Evolutionary conservation across 2,888 invertebrate species (phyloP), one percentile per base, ranked within the genome.

Genomic region (Hyposoter dolosus): DNA sequence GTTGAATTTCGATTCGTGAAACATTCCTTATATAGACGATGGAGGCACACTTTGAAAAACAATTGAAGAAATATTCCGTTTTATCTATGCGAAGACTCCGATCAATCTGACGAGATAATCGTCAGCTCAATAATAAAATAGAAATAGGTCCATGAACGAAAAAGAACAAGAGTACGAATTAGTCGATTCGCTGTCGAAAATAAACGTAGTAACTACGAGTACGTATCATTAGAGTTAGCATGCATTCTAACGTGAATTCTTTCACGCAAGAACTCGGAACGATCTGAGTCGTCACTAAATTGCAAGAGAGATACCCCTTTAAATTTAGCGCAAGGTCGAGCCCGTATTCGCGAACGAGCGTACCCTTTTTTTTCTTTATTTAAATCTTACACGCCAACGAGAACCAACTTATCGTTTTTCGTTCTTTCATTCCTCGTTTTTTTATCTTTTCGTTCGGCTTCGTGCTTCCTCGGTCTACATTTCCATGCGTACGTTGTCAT

Each of bases 251-350:
- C 71, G 65, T 60, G 78, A 53, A 66, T 66, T 74, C 43, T 17
- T 80, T 60, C 40, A 35, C 68, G 43, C 68, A 43, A 28, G 78
- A 43, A 40, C 68, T 19, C 69, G 66, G 66, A 32, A 81, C 71
- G 76, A 80, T 76, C 72, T 77, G 32, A 60, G 81, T 82, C 80
- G 85, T 87, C 84, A 76, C 81, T 81, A 82, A 89, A 88, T 88
- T 82, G 80, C 87, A 56, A 79, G 81, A 85, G 83, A 74, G 75
- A 88, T 85, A 69, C 84, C 85, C 86, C 80, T 87, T 88, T 89
- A 89, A 89, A 89, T 89, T 88, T 89, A 89, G 89, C 88, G 81
- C 88, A 89, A 89, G 89, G 89, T 89, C 89, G 85, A 82, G 78
- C 5, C 60, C 63, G 76, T 71, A 74, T 74, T 68, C 77, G 69